phyloP scores from a whole-genome alignment of 2,113 vertebrate species.

The Eptesicus fuscus region DNA sequence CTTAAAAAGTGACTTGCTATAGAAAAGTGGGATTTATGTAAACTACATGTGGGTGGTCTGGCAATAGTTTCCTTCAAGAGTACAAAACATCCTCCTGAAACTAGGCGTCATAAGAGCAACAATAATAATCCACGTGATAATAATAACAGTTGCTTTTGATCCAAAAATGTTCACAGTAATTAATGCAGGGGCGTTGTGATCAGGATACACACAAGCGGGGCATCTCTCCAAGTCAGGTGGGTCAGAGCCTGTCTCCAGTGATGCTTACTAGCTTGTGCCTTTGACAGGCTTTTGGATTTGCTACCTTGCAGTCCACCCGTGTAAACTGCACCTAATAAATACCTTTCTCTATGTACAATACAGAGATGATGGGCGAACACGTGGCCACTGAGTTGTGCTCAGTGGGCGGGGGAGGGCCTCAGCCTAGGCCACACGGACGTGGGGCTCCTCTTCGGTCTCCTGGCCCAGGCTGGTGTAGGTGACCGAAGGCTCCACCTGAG shows the following conservation, averaged over 20 bases:
- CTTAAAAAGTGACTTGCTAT: slow-evolving; percentile 71
- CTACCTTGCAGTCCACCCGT: slow-evolving; percentile 82
- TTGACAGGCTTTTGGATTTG: slow-evolving; percentile 80
- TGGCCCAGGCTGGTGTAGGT: slow-evolving; percentile 94
- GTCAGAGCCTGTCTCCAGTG: slow-evolving; percentile 57
- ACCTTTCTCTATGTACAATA: slow-evolving; percentile 88
- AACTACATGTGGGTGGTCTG: slow-evolving; percentile 60
- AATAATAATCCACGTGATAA: slow-evolving; percentile 47
- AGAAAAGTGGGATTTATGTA: slow-evolving; percentile 68
- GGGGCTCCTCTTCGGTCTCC: slow-evolving; percentile 91
- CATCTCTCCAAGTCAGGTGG: slow-evolving; percentile 60
- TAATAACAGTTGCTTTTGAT: slow-evolving; percentile 50
- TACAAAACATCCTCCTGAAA: slow-evolving; percentile 69
- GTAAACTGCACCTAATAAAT: slow-evolving; percentile 83
- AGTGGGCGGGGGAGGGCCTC: slow-evolving; percentile 64
- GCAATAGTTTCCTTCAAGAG: slow-evolving; percentile 59
- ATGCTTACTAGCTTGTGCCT: slow-evolving; percentile 48
- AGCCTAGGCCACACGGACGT: slow-evolving; percentile 86
- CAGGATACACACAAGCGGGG: slow-evolving; percentile 55
- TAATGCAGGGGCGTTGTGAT: neutral
- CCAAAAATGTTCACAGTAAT: slow-evolving; percentile 65
- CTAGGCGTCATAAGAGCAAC: slow-evolving; percentile 29
- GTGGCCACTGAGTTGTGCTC: slow-evolving; percentile 72
- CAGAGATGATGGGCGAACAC: slow-evolving; percentile 80
- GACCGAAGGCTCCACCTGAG: slow-evolving; percentile 91